Base-by-base conservation (phyloP, 2,888 invertebrate species). In the Sinhomidia bicolor region DNA sequence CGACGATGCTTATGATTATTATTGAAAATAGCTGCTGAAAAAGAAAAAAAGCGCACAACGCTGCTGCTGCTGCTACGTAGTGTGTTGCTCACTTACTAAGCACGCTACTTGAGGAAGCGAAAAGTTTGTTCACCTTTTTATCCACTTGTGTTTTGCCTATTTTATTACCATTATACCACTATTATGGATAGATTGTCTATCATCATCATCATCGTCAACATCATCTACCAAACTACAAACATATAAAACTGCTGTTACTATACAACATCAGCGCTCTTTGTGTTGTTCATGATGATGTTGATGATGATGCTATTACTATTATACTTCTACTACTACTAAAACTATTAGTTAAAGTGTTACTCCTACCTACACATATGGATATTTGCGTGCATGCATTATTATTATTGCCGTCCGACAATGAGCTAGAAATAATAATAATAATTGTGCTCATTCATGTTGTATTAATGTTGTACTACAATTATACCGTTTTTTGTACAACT, bases 71-170 rank as follows among this genome's bases (percentile, higher is more conserved):
- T 71, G 32, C 32, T 60, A 60, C 23, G 36, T 32, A 54, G 76
- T 54, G 71, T 44, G 71, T 26, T 68, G 9, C 1, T 10, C 36
- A 26, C 29, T 41, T 12, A 36, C 68, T 26, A 68, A 12, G 3
- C 44, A 20, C 9, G 20, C 54, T 78, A 78, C 51, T 78, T 78
- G 76, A 78, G 87, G 88, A 89, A 88, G 89, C 88, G 57, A 71
- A 89, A 85, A 89, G 89, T 89, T 89, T 89, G 89, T 89, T 89
- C 84, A 89, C 87, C 89, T 85, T 89, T 74, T 74, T 57, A 68
- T 82, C 76, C 68, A 54, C 68, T 83, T 65, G 44, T 81, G 68
- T 74, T 76, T 60, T 41, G 54, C 29, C 65, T 47, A 44, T 47
- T 81, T 47, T 81, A 62, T 62, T 41, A 20, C 29, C 12, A 62